These are phyloP conservation scores for Marronus borbonicus DNA, from an alignment of 2,888 invertebrate genomes.

Conservation along the genomic window DNA sequence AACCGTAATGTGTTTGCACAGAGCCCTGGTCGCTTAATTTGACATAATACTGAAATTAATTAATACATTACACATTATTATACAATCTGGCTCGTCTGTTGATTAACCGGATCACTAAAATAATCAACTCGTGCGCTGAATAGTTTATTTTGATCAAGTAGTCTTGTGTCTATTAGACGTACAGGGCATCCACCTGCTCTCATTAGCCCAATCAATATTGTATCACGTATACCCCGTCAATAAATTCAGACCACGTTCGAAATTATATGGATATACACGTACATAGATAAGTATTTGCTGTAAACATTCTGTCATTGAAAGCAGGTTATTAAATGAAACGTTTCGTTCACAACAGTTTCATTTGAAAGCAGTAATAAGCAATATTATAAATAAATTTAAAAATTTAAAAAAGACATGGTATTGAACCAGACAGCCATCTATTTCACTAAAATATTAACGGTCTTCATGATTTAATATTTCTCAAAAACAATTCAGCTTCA, in stretches of 20 bases:
- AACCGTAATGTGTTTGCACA: conserved; percentile 38
- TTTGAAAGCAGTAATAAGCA: too few species aligned
- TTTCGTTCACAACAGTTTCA: not conserved
- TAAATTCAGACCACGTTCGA: conserved; percentile 39
- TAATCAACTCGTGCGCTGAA: conserved; percentile 45
- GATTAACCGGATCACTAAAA: conserved; percentile 46
- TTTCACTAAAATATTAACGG: too few species aligned
- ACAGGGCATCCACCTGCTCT: conserved; percentile 39
- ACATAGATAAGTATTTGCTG: conserved; percentile 1
- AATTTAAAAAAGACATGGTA: too few species aligned
- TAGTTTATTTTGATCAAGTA: conserved; percentile 48
- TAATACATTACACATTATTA: conserved; percentile 44
- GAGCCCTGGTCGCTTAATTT: conserved; percentile 41
- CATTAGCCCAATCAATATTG: conserved; percentile 42
- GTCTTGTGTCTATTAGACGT: conserved; percentile 39
- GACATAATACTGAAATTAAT: conserved; percentile 44
- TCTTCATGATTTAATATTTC: too few species aligned
- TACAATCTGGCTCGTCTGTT: conserved; percentile 41
- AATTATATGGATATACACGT: conserved; percentile 38
- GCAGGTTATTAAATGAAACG: not conserved
- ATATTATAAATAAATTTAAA: too few species aligned
- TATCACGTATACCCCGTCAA: conserved; percentile 43
- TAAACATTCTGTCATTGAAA: conserved; percentile 1
- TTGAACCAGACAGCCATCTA: too few species aligned
- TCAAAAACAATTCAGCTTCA: too few species aligned